phyloP scores from a whole-genome alignment of 2,888 invertebrate genomes.

The Pimpla rufipes region DNA sequence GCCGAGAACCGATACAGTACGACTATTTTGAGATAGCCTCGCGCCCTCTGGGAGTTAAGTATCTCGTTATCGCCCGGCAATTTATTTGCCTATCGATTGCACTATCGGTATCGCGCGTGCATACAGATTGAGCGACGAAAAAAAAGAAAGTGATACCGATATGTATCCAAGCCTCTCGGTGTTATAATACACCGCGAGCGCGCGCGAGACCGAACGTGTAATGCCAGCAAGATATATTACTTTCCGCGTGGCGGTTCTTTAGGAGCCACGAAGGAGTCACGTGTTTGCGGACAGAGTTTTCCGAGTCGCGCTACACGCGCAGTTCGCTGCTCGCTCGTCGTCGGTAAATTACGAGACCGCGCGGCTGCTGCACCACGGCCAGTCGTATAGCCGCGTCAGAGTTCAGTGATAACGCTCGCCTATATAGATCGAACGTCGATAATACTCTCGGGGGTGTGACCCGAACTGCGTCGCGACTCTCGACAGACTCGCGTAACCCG shows the following conservation, averaged over 20 bases:
- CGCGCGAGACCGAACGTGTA: constrained; percentile 43
- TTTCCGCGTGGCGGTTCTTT: constrained; percentile 31
- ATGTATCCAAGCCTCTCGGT: not conserved
- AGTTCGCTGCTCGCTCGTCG: constrained; percentile 25
- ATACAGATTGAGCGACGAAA: constrained; percentile 19
- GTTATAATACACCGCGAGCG: constrained; percentile 8
- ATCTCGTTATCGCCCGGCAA: constrained; percentile 50
- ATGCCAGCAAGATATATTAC: constrained; percentile 44
- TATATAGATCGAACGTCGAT: constrained; percentile 45
- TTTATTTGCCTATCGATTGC: constrained; percentile 58
- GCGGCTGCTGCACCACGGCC: constrained; percentile 8
- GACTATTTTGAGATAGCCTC: constrained; percentile 8
- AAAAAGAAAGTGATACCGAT: not conserved
- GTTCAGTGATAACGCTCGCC: constrained; percentile 36
- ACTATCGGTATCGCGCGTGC: constrained; percentile 18
- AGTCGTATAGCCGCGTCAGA: constrained; percentile 21
- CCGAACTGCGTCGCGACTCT: constrained; percentile 47
- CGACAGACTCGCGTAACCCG: constrained; percentile 43
- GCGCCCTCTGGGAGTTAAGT: constrained; percentile 18
- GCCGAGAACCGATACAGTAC: not conserved
- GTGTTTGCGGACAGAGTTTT: constrained; percentile 25
- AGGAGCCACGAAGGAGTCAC: constrained; percentile 22
- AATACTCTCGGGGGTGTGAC: constrained; percentile 23
- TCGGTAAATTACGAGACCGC: constrained; percentile 26
- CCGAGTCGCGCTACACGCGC: constrained; percentile 30